Evolutionary conservation across 2,888 invertebrate genomes (phyloP).

Genomic region (Leptogaster cylindrica): DNA sequence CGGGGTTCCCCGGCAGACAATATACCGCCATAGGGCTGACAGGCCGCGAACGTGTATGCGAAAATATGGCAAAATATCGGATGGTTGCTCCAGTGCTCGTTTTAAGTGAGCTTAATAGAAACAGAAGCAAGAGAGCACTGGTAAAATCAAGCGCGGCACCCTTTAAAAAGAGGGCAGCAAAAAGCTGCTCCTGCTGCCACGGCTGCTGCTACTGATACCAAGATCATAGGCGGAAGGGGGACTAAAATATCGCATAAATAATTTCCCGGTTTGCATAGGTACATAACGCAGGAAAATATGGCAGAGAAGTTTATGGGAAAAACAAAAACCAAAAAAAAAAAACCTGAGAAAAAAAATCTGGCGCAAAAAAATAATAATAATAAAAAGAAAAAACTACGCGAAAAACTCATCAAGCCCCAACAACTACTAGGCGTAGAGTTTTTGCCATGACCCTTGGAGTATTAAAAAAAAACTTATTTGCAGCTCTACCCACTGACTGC

Average conservation of each 20-base stretch:
- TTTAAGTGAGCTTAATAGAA: constrained; percentile 37
- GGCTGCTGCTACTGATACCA: neutral
- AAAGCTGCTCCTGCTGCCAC: constrained; percentile 9
- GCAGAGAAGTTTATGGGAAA: neutral
- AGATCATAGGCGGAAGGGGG: neutral
- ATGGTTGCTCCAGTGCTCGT: constrained; percentile 8
- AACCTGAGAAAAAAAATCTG: too few relatives aligned
- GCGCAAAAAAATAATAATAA: too few relatives aligned
- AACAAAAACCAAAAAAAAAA: neutral
- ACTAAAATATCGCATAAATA: constrained; percentile 31
- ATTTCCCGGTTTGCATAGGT: constrained; percentile 14
- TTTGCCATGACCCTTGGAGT: too few relatives aligned
- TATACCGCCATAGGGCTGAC: neutral
- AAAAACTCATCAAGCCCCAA: constrained; percentile 13
- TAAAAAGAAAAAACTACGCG: neutral
- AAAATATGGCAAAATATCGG: neutral
- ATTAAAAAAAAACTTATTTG: too few relatives aligned
- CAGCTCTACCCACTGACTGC: too few relatives aligned
- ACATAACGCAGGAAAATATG: constrained; percentile 12
- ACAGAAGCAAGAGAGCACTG: neutral
- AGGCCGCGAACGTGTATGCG: neutral
- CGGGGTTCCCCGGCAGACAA: neutral
- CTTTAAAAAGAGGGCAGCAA: constrained; percentile 3
- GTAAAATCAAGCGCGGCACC: constrained; percentile 21
- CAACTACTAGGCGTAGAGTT: neutral